Evolutionary conservation across 2,113 vertebrate species (phyloP).

Genomic region (Lota lota): DNA sequence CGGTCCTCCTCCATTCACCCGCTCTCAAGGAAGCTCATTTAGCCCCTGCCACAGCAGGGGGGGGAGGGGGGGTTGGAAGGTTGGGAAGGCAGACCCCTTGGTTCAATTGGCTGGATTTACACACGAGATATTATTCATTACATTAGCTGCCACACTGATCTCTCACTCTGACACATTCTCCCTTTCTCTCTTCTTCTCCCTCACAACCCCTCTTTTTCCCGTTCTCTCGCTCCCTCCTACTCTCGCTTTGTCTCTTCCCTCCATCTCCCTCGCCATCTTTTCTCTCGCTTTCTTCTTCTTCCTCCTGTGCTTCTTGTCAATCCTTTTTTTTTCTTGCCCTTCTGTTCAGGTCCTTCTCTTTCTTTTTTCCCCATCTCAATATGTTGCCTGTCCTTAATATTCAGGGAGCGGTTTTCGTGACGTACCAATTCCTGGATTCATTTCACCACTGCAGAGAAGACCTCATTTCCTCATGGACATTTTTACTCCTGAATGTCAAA

Average conservation of each 20-base stretch:
- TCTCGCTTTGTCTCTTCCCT: constrained; percentile 54
- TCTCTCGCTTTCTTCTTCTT: background rate
- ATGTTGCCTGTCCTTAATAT: constrained; percentile 67
- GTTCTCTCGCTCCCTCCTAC: constrained; percentile 10
- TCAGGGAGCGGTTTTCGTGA: constrained; percentile 62
- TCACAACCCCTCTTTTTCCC: constrained; percentile 17
- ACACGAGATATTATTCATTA: constrained; percentile 77
- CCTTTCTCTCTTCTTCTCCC: constrained; percentile 53
- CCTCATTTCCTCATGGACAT: constrained; percentile 60
- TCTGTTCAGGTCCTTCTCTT: background rate
- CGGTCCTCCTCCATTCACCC: constrained; percentile 52
- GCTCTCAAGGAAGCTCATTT: constrained; percentile 76
- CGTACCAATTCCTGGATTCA: constrained; percentile 53
- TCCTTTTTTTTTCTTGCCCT: too few relatives aligned
- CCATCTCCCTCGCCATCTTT: constrained; percentile 19
- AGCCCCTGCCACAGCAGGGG: constrained; percentile 65
- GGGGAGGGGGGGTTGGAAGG: background rate
- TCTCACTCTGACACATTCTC: constrained; percentile 16
- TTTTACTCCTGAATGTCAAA: constrained; percentile 65
- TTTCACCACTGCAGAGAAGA: constrained; percentile 42
- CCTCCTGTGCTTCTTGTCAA: constrained; percentile 36
- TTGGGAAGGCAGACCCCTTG: constrained; percentile 54
- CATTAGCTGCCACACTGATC: constrained; percentile 71
- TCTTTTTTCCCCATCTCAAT: constrained; percentile 11
- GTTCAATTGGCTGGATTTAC: constrained; percentile 76